Base-by-base conservation (phyloP, 2,888 invertebrate species). In the Neoitamus cyanurus region DNA sequence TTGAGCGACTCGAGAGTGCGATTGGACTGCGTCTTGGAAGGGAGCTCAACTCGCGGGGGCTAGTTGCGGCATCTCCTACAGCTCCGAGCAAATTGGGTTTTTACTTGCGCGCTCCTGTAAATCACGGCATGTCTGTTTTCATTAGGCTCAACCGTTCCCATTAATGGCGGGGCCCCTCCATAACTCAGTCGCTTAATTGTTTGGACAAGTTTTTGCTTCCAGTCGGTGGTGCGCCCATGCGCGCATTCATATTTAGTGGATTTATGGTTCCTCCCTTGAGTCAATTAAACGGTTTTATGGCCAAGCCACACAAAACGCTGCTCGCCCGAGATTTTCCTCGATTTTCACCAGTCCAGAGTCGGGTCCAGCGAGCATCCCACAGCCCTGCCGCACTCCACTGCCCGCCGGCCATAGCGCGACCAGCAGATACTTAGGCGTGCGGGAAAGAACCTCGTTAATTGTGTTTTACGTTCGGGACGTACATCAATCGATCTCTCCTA, bases 131-230 rank as follows among this genome's bases (percentile, higher is more conserved):
- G 46, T 46, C 78, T 78, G 30, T 78, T 80, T 80, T 80, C 80
- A 80, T 80, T 80, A 80, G 80, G 9, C 68, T 34, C 13, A 82
- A 30, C 25, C 72, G 37, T 6, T 83, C 72, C 30, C 72, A 72
- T 37, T 83, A 83, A 83, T 42, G 42, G 72, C 6, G 15, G 42
- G 46, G 46, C 25, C 46, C 72, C 58, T 25, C 72, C 72, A 83
- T 83, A 83, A 83, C 46, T 83, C 83, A 83, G 37, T 37, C 30
- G 2, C 31, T 83, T 83, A 72, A 83, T 83, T 83, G 72, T 72
- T 83, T 83, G 83, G 83, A 83, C 83, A 83, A 72, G 83, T 83
- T 83, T 83, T 83, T 83, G 83, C 83, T 73, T 83, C 83, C 42
- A 83, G 80, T 80, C 80, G 34, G 20, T 34, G 80, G 42, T n/a